phyloP scores from a whole-genome alignment of 2,113 vertebrate genomes.

The Micronycteris hirsuta region DNA sequence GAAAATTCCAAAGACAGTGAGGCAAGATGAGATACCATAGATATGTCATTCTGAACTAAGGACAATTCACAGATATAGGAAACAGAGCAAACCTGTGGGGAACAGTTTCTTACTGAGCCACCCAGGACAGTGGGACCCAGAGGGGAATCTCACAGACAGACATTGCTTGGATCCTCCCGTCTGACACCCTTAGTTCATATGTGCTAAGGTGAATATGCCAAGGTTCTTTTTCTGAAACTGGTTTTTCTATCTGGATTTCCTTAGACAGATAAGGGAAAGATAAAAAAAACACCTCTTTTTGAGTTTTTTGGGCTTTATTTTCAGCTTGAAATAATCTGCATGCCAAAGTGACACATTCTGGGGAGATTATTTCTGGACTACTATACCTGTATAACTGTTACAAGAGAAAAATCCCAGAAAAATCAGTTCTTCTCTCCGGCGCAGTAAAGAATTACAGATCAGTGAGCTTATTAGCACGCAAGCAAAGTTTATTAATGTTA shows the following conservation, averaged over 20 bases:
- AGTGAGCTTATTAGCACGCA: no score
- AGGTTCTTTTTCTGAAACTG: background rate
- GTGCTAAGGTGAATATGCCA: background rate
- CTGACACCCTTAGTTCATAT: background rate
- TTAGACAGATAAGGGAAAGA: background rate
- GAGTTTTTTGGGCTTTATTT: background rate
- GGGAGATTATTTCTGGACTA: background rate
- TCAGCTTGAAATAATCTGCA: background rate
- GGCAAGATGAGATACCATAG: background rate
- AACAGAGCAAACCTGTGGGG: background rate
- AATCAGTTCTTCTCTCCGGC: no score
- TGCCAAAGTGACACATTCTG: background rate
- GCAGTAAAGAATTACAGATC: no score
- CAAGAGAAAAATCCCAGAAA: no score
- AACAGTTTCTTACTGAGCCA: background rate
- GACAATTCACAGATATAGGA: background rate
- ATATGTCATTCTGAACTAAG: background rate
- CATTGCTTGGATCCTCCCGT: background rate
- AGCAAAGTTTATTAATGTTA: no score
- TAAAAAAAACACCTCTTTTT: background rate
- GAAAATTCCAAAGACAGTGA: background rate
- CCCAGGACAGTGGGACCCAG: no score
- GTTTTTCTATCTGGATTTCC: background rate
- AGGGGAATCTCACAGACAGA: background rate
- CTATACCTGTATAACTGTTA: background rate